Base-by-base conservation (phyloP, 2,888 invertebrate species). In the Zeuzera pyrina region DNA sequence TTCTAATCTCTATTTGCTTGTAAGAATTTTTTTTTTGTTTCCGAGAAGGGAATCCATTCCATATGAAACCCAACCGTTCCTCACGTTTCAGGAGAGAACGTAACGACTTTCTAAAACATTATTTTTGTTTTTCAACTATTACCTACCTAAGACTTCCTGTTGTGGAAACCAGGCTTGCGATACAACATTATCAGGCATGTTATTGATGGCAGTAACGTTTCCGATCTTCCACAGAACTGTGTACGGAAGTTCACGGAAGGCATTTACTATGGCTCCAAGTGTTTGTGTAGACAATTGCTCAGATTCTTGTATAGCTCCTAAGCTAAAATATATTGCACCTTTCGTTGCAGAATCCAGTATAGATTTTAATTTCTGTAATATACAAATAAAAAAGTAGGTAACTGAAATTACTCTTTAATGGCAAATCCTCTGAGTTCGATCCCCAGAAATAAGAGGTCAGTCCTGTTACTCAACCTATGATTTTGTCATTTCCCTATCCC, bases 161-260 rank as follows among this genome's bases (percentile, higher is more conserved):
- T 87, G 87, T 1, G 87, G 86, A 34, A 86, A 71, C 87, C 87
- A 87, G 10, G 59, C 52, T 11, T 58, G 54, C 1, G 77, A 49
- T 24, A 78, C 60, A 0, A 88, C 71, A 46, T 85, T 85, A 6
- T 62, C 52, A 12, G 85, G 67, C 38, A 68, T 64, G 15, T 70
- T 66, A 8, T 81, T 59, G 43, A 67, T 44, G 4, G 71, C 69
- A 1, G 62, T 62, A 8, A 12, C 12, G 33, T 81, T 77, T 14
- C 72, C 81, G 37, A 85, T 84, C 52, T 85, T 86, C 85, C 86
- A 86, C 2, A 87, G 47, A 3, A 87, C 67, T 4, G 72, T 71
- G 39, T 62, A 84, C 2, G 85, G 84, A 3, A 86, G 45, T 38
- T 83, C 77, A 11, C 64, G 53, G 42, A 87, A 86, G 1, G 77